phyloP scores from a whole-genome alignment of 2,797 vertebrate genomes.

The Rhinogobio ventralis region DNA sequence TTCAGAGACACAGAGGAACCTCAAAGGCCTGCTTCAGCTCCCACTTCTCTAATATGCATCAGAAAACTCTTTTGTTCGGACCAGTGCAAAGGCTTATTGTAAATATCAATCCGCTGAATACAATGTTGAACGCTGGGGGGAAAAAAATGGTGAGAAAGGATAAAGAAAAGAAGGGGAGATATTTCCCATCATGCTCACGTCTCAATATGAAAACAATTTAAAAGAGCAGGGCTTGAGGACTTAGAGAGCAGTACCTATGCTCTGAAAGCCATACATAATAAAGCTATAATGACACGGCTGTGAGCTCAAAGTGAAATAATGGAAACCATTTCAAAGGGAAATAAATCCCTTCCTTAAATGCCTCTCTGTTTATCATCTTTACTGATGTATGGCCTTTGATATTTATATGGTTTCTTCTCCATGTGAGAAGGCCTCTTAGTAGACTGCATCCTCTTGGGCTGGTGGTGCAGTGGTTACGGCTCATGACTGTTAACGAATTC shows the following conservation, averaged over 20 bases:
- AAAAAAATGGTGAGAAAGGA: slow-evolving; percentile 32
- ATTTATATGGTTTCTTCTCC: slow-evolving; percentile 31
- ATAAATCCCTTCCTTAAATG: slow-evolving; percentile 60
- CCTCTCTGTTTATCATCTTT: slow-evolving; percentile 54
- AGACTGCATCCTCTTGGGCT: not conserved
- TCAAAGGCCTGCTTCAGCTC: slow-evolving; percentile 51
- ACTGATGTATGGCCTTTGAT: slow-evolving; percentile 48
- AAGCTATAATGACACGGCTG: slow-evolving; percentile 59
- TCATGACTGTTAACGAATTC: no score
- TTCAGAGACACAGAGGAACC: slow-evolving; percentile 52
- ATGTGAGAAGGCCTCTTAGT: slow-evolving; percentile 36
- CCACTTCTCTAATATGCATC: slow-evolving; percentile 46
- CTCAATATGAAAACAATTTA: slow-evolving; percentile 44
- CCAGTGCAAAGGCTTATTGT: slow-evolving; percentile 40
- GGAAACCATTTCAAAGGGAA: slow-evolving; percentile 59
- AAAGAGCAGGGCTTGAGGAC: slow-evolving; percentile 36
- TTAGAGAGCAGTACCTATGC: slow-evolving; percentile 56
- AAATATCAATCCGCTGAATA: slow-evolving; percentile 57
- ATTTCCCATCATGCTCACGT: slow-evolving; percentile 49
- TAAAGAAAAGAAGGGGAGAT: slow-evolving; percentile 31
- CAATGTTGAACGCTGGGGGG: slow-evolving; percentile 10
- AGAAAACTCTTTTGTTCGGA: slow-evolving; percentile 56
- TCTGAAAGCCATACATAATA: slow-evolving; percentile 58
- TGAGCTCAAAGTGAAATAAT: slow-evolving; percentile 57
- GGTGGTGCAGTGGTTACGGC: not conserved